Conservation (phyloP, 1,140 invertebrate species). For the Steinernema feltiae region DNA sequence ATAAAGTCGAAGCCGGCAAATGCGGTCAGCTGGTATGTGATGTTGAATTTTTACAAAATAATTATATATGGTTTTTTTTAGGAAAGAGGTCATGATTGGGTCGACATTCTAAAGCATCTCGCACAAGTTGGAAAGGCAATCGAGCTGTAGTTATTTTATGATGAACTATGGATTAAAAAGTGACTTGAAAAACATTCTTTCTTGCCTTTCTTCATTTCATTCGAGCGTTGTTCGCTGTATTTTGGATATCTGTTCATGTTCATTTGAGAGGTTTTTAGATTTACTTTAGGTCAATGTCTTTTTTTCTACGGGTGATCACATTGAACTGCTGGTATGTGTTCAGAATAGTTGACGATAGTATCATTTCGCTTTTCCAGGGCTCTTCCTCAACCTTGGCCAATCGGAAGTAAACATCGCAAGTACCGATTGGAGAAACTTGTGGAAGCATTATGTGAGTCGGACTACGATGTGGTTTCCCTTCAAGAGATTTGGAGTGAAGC, state of each 20-base stretch:
- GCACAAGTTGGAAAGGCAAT: constrained; percentile 69
- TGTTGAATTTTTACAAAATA: constrained; percentile 36
- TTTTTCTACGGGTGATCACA: constrained; percentile 27
- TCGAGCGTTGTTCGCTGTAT: neutral
- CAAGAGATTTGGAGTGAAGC: constrained; percentile 75
- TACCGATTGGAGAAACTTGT: constrained; percentile 75
- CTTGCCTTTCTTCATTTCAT: neutral
- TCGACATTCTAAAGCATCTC: constrained; percentile 86
- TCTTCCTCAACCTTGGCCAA: constrained; percentile 63
- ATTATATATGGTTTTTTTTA: constrained; percentile 73
- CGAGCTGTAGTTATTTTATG: neutral
- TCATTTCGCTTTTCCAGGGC: constrained; percentile 69
- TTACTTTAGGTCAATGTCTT: neutral
- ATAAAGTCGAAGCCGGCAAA: constrained; percentile 62
- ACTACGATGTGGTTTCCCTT: constrained; percentile 77
- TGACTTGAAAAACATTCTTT: neutral
- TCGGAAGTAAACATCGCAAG: constrained; percentile 66
- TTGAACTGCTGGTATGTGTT: constrained; percentile 31
- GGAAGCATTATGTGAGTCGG: constrained; percentile 65
- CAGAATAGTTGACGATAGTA: neutral
- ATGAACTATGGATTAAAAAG: neutral
- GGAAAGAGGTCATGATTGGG: constrained; percentile 83
- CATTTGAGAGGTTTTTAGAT: no score
- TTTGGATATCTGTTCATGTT: neutral
- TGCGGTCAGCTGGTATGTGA: neutral